Base-by-base conservation (phyloP, 1,140 invertebrate genomes). In the Heliothis virescens region DNA sequence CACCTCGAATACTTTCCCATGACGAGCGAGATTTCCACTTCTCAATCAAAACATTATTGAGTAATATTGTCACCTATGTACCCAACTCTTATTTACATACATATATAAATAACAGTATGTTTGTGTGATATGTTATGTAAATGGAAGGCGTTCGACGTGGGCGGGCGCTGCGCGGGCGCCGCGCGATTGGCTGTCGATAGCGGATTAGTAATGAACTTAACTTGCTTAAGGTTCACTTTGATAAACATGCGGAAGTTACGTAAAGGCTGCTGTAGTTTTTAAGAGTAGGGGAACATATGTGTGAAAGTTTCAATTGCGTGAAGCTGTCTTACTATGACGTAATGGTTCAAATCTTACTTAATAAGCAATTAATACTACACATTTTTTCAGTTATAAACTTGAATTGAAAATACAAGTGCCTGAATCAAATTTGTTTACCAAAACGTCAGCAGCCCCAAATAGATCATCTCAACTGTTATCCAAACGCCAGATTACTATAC, bases 111-210 rank as follows among this genome's bases (percentile, higher is more conserved):
- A 50, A 21, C 10, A 50, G 18, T 34, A 4, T 62, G 26, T 47
- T 34, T 63, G 29, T 63, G 29, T 29, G 63, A 48, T 67, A 67
- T 53, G 48, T 53, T 50, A 53, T 71, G 67, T 71, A 71, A 71
- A 52, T 71, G 67, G 67, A 52, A 52, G 47, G 67, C 63, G 63
- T n/a, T 16, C 63, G 41, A 16, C 48, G 67, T 71, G 67, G 67
- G 67, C 67, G 67, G 67, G 50, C 47, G 18, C 48, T 71, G 2
- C 0, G 48, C 41, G 21, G 21, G 48, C 5, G 67, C 1, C 67
- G 48, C 63, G 9, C 52, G 67, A 53, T 71, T 52, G 67, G 48
- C 41, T 47, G 18, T 48, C 63, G 16, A 47, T 41, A 26, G 48
- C 26, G 52, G 48, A 41, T 50, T 52, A 41, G 34, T 41, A 47